phyloP scores from a whole-genome alignment of 2,888 invertebrate species.

The Strigamia crassipes region DNA sequence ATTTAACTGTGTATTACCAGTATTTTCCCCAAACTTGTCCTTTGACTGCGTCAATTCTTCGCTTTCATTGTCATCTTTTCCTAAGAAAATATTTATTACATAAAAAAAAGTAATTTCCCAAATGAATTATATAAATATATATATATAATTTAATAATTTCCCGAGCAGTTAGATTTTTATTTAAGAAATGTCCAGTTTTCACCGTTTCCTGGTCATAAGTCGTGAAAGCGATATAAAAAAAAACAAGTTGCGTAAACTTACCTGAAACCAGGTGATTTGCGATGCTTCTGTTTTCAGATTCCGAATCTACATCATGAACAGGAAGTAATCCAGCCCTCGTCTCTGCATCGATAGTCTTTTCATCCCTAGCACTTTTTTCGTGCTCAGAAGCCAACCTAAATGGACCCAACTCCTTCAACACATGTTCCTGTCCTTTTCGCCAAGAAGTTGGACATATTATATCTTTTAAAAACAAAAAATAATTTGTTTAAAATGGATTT shows the following conservation, averaged over 20 bases:
- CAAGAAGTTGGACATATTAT: conserved; percentile 47
- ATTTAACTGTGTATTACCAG: neutral
- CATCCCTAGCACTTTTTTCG: neutral
- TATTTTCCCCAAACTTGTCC: neutral
- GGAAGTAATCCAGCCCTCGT: neutral
- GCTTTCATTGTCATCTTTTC: neutral
- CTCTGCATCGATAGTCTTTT: neutral
- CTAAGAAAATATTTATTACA: neutral
- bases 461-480: conserved; percentile 43
- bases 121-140: too few relatives aligned
- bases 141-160: too few relatives aligned
- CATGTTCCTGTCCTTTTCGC: conserved; percentile 47
- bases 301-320: neutral
- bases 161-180: too few relatives aligned
- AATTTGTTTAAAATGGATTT: neutral
- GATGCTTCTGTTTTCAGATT: neutral
- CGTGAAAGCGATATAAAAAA: too few relatives aligned
- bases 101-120: too few relatives aligned
- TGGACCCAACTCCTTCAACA: conserved; percentile 46
- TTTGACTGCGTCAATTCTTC: neutral
- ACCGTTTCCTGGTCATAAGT: too few relatives aligned
- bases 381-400: neutral
- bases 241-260: neutral
- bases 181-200: too few relatives aligned
- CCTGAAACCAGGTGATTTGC: neutral